A percentile compares a stretch with the other conserved stretches of the same genome.
Conservation (phyloP, 2,888 invertebrate genomes). For the Tromatobia lineatoria region DNA sequence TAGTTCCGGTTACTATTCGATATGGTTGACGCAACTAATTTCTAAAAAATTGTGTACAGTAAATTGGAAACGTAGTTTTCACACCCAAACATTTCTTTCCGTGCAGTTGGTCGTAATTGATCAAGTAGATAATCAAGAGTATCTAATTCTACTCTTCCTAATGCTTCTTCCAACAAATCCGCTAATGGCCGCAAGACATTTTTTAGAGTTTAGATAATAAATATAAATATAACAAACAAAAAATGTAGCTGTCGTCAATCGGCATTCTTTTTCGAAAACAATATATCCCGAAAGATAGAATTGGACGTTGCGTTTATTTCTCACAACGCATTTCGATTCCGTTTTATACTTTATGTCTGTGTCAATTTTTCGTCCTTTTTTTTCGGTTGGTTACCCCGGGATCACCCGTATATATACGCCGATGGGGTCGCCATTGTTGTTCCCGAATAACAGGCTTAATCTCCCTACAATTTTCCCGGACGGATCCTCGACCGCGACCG, state of each 20-base stretch:
- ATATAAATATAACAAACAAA: neutral
- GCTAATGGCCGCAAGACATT: no score
- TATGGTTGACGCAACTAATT: no score
- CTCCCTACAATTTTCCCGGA: conserved; percentile 62
- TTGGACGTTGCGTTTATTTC: conserved; percentile 12
- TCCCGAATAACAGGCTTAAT: conserved; percentile 76
- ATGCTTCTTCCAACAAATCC: no score
- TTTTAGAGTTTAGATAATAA: neutral
- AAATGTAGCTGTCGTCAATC: neutral
- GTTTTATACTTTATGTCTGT: conserved; percentile 3
- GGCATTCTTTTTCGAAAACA: no score
- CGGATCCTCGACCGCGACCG: conserved; percentile 35
- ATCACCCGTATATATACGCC: neutral
- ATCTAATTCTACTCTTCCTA: no score
- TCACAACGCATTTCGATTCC: neutral
- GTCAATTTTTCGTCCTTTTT: conserved; percentile 25
- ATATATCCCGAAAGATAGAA: no score
- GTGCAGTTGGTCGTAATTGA: no score
- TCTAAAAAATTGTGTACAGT: no score
- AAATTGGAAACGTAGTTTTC: no score
- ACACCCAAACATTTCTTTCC: no score
- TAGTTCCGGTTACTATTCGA: no score
- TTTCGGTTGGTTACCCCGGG: conserved; percentile 26
- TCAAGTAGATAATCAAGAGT: no score
- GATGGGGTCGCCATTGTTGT: conserved; percentile 76